Conservation (phyloP, 2,888 invertebrate genomes). For the Parochlus steinenii region DNA sequence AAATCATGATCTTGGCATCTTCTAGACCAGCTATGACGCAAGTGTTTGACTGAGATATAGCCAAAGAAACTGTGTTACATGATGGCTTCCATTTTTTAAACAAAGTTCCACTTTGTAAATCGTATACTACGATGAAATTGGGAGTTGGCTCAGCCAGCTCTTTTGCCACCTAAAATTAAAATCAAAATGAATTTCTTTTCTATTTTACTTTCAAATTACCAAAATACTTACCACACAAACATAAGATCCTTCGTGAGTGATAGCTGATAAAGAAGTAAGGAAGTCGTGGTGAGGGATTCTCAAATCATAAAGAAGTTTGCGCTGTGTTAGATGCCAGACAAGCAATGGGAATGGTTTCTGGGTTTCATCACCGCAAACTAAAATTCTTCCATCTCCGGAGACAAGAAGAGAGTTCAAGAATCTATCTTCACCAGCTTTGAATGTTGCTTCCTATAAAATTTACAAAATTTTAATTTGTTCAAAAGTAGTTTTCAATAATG, state of each 20-base stretch:
- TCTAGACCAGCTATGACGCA: constrained; percentile 72
- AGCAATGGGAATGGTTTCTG: constrained; percentile 81
- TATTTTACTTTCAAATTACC: too few species aligned
- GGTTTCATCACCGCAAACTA: constrained; percentile 83
- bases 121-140: constrained; percentile 81
- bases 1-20: constrained; percentile 65
- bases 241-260: constrained; percentile 67
- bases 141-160: constrained; percentile 62
- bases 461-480: constrained; percentile 1
- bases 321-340: constrained; percentile 73
- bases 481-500: neutral
- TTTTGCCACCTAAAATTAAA: too few species aligned
- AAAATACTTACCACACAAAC: constrained; percentile 61
- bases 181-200: too few species aligned
- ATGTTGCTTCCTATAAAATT: constrained; percentile 48
- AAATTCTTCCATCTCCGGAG: constrained; percentile 71
- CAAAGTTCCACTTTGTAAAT: constrained; percentile 73
- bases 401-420: constrained; percentile 77
- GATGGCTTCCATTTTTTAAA: constrained; percentile 87
- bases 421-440: constrained; percentile 80
- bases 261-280: constrained; percentile 64
- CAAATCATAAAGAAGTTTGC: constrained; percentile 71
- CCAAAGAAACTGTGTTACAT: constrained; percentile 66
- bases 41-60: constrained; percentile 66
- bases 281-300: constrained; percentile 82